phyloP scores from a whole-genome alignment of 2,797 vertebrate genomes.

The Picus viridis region DNA sequence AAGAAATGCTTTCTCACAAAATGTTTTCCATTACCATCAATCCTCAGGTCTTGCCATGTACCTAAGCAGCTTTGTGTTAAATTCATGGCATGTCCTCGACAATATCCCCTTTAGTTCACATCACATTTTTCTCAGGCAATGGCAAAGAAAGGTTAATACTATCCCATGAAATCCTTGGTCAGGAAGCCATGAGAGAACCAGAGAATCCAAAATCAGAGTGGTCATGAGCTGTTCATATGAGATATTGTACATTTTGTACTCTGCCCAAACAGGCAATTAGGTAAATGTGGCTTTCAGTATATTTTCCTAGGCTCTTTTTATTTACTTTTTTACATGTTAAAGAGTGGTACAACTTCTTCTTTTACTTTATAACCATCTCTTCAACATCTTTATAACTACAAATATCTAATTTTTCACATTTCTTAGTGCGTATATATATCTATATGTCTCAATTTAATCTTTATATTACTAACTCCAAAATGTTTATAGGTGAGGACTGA shows the following conservation, averaged over 20 bases:
- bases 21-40: not conserved
- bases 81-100: not conserved
- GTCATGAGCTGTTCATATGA: not conserved
- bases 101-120: not conserved
- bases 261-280: not conserved
- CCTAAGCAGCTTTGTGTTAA: not conserved
- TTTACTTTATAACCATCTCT: not conserved
- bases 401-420: not conserved
- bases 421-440: not conserved
- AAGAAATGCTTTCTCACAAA: not conserved
- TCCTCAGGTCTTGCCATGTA: not conserved
- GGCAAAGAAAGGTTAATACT: not conserved
- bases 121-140: not conserved
- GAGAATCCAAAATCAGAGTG: not conserved
- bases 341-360: not conserved
- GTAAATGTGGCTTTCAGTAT: not conserved
- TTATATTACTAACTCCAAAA: not conserved
- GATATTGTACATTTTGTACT: not conserved
- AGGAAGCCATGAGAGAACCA: not conserved
- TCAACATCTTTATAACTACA: not conserved
- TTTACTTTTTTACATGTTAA: not conserved
- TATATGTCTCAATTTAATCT: not conserved
- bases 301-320: not conserved
- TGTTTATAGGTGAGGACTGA: not conserved
- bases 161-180: not conserved